Evolutionary conservation across 53 echinoderm and acorn worm genomes (phyloP), one percentile per base, ranked within the genome.

Genomic region (Temnopleurus reevesii): DNA sequence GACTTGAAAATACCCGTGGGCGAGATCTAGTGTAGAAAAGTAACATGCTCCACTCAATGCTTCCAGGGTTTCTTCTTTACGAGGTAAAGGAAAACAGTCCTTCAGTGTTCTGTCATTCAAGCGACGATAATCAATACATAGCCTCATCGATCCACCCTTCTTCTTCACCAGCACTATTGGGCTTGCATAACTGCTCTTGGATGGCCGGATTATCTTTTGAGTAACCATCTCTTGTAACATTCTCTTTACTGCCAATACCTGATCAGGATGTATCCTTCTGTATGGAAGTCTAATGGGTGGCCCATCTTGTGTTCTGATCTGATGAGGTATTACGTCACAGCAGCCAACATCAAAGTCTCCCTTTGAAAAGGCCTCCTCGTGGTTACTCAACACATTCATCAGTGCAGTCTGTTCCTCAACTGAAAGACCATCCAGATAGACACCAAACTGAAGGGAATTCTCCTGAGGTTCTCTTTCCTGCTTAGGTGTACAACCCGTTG

Each of bases 1-100:
- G 0, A 91, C 81, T 55, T 94, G 91, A 49, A 94, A 94, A 81
- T 89, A 93, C 0, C 93, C 93, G 33, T 93, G 93, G 0, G 93
- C 57, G 10, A 93, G 47, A 81, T 93, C 93, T 0, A 93, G 29
- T 5, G 93, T 76, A 3, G 94, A 91, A 36, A 94, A 91, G 23
- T 57, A 77, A 23, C 12, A 77, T 0, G 94, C 46, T n/a, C 94
- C 91, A 46, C 77, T 45, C 60, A 91, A 44, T 8, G 66, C 90
- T 27, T 92, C 92, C 21, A 92, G 25, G 1, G 90, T 90, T 49
- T 94, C 94, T 19, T 94, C 94, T 12, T 92, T 92, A 31, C 94
- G 85, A 0, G 94, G 94, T 2, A 93, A 47, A 17, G 93, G 93
- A 38, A 90, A 93, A 1, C 90, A 90, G 28, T 92, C 93, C 33